Conservation (phyloP, 2,113 vertebrate species). For the Artemisiospiza belli region DNA sequence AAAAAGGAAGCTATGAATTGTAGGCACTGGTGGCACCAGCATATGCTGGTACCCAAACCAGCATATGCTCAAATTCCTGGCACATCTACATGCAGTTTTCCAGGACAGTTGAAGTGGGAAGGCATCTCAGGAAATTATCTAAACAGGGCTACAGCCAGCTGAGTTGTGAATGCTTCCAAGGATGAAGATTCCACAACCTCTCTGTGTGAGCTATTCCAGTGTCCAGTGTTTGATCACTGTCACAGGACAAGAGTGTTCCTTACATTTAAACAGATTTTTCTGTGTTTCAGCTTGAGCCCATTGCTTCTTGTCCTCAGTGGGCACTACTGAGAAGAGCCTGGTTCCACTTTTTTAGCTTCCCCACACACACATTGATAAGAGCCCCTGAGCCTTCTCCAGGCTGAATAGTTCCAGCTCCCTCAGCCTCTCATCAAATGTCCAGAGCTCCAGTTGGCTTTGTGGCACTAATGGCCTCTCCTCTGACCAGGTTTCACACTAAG, state of each 20-base stretch:
- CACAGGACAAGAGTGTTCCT: background rate
- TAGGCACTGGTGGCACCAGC: background rate
- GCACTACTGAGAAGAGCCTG: background rate
- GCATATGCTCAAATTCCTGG: background rate
- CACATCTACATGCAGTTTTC: background rate
- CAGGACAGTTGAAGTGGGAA: background rate
- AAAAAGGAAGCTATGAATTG: background rate
- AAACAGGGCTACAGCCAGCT: background rate
- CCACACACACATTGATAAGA: background rate
- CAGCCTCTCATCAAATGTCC: background rate
- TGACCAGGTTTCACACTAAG: background rate
- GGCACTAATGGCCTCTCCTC: background rate
- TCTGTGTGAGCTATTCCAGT: background rate
- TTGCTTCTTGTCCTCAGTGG: background rate
- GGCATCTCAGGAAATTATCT: background rate
- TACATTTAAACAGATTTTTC: background rate
- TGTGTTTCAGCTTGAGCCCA: background rate
- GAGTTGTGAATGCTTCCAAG: background rate
- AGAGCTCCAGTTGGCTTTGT: background rate
- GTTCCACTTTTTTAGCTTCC: background rate
- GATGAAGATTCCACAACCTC: background rate
- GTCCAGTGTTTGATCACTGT: background rate
- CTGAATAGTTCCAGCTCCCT: background rate
- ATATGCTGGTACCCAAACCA: background rate
- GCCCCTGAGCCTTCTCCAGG: background rate